Base-by-base conservation (phyloP, 2,797 vertebrate genomes). In the Onychomys arenicola region DNA sequence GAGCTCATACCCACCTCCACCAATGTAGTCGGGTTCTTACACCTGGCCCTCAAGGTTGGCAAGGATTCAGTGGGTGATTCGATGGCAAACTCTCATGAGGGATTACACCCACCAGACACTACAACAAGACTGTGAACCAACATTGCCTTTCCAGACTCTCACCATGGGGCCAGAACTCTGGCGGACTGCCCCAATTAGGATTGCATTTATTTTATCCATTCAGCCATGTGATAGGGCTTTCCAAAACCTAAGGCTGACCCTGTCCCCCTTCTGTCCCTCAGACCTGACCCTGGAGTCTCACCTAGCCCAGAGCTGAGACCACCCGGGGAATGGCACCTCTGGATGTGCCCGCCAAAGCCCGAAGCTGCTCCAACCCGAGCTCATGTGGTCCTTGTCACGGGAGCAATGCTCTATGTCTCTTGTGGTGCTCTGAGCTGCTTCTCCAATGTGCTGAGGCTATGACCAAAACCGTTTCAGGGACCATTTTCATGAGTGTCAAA, bases 1-100 rank as follows among this genome's bases (percentile, higher is more conserved):
- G 11, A 25, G 16, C 2, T 14, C 10, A 0, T 0, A 0, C 2
- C 3, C 23, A 29, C 46, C 11, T 2, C 1, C 1, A 10, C 6
- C 71, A 90, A 12, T 8, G 13, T 0, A 5, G 3, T 5, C 0
- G 13, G 59, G 57, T 29, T 8, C 2, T 6, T 5, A 4, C 46
- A 25, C 6, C 2, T 4, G 8, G 46, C 6, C 6, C 63, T 57
- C 19, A 34, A 85, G n/a, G 19, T n/a, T 49, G 49, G 0, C 16
- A 29, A 46, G 7, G 25, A 61, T 23, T 12, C 12, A 37, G 9
- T 3, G 6, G 21, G 3, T 16, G 40, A 49, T 37, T 17, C 4
- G 7, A 21, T 46, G 43, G 40, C 37, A 61, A 85, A 82, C 10
- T 2, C 25, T 5, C 13, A 17, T 1, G 8, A 23, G 40, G 75